Conservation (phyloP, 2,113 vertebrate genomes). For the Morone saxatilis region DNA sequence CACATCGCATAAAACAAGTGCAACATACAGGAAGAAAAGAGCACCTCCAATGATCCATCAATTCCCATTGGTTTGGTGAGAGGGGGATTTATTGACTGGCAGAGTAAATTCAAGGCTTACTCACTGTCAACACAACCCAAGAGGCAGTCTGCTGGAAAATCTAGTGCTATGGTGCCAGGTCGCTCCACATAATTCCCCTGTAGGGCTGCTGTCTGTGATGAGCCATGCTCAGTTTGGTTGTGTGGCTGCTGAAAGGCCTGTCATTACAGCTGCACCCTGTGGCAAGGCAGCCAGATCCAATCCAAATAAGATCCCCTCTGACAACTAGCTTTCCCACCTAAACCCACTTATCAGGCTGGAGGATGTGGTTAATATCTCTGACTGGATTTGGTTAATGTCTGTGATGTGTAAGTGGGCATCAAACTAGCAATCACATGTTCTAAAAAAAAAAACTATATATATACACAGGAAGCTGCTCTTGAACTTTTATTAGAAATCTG, state of each 20-base stretch:
- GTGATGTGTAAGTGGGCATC: conserved; percentile 31
- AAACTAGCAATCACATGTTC: conserved; percentile 10
- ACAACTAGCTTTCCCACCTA: conserved; percentile 58
- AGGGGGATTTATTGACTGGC: conserved; percentile 77
- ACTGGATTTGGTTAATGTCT: conserved; percentile 38
- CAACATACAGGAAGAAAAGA: conserved; percentile 62
- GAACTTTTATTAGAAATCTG: not conserved
- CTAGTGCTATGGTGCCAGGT: conserved; percentile 75
- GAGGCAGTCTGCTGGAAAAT: conserved; percentile 79
- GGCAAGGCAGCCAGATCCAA: conserved; percentile 67
- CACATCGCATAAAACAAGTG: conserved; percentile 58
- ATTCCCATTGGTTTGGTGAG: conserved; percentile 73
- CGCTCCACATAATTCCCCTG: conserved; percentile 78
- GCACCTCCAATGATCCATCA: conserved; percentile 72
- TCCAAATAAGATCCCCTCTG: conserved; percentile 65
- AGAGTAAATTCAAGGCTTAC: conserved; percentile 81
- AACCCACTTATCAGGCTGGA: conserved; percentile 53
- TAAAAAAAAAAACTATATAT: not conserved
- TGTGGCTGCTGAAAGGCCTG: conserved; percentile 75
- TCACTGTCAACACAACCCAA: conserved; percentile 77
- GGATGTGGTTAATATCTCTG: conserved; percentile 48
- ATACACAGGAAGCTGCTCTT: not conserved
- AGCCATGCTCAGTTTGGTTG: conserved; percentile 73
- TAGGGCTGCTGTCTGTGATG: conserved; percentile 76
- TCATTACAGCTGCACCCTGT: conserved; percentile 80